These are phyloP conservation scores for Prinia subflava DNA, from an alignment of 2,113 vertebrate genomes.

Conservation along the genomic window DNA sequence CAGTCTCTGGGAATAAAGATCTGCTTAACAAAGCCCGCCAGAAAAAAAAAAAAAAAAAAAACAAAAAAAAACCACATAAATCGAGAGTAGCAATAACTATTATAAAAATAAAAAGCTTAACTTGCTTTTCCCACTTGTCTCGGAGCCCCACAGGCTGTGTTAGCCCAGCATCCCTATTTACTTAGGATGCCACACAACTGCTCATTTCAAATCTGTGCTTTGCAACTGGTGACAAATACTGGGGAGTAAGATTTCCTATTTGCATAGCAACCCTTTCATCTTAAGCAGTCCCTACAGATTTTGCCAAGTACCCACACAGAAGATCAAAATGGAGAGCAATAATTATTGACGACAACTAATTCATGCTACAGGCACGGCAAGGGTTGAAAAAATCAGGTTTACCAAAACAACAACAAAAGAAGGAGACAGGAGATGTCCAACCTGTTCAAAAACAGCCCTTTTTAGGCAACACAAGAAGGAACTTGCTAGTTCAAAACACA, in stretches of 20 bases:
- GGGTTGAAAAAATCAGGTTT: background rate
- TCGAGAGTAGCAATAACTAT: constrained; percentile 44
- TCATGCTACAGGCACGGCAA: background rate
- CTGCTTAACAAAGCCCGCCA: constrained; percentile 50
- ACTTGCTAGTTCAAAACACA: background rate
- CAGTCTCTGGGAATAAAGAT: constrained; percentile 54
- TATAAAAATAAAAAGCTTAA: constrained; percentile 64
- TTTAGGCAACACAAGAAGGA: background rate
- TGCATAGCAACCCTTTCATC: background rate
- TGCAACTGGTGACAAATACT: constrained; percentile 8
- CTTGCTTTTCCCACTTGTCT: constrained; percentile 39
- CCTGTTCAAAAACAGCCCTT: background rate
- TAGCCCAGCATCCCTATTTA: constrained; percentile 48
- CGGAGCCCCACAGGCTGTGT: background rate
- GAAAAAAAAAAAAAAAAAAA: constrained; percentile 2
- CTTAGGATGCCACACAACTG: constrained; percentile 31
- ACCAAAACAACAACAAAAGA: background rate
- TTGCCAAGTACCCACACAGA: background rate
- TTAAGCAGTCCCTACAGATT: background rate
- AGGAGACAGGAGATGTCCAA: background rate
- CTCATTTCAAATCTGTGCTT: constrained; percentile 46
- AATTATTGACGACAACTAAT: background rate
- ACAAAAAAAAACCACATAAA: background rate
- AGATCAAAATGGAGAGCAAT: background rate
- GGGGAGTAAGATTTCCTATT: constrained; percentile 17